These are phyloP conservation scores for Acanthopleura granulata DNA, from an alignment of 2,888 invertebrate genomes.

Conservation along the genomic window DNA sequence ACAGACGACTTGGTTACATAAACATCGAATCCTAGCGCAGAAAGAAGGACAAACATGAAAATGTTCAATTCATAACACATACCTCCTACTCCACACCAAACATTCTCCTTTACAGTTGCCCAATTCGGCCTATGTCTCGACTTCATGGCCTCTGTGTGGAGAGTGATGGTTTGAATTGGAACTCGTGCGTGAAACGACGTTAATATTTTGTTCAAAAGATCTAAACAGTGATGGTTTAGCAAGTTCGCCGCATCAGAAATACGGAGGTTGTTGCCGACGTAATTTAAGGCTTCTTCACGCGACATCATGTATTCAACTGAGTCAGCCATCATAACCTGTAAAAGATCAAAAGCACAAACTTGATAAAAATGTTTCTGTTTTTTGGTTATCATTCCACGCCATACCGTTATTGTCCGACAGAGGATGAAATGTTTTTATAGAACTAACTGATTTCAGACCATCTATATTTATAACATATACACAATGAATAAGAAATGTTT, in stretches of 20 bases:
- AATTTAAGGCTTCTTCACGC: conserved; percentile 29
- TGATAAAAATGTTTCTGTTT: no score
- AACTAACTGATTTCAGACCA: no score
- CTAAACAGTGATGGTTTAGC: conserved; percentile 22
- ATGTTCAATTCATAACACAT: conserved; percentile 37
- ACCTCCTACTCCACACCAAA: conserved; percentile 32
- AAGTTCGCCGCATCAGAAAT: conserved; percentile 24
- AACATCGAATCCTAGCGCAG: conserved; percentile 29
- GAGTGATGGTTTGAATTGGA: conserved; percentile 34
- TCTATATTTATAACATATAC: no score
- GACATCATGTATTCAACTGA: no score
- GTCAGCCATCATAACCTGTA: no score
- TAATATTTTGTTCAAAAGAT: conserved; percentile 27
- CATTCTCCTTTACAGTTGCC: conserved; percentile 31
- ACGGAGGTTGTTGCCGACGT: conserved; percentile 25
- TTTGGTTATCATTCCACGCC: no score
- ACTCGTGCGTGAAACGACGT: conserved; percentile 25
- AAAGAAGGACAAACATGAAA: conserved; percentile 32
- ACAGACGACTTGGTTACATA: conserved; percentile 28
- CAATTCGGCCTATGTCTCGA: conserved; percentile 29
- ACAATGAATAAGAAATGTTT: no score
- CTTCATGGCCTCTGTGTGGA: conserved; percentile 26
- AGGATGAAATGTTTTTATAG: no score
- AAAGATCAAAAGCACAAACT: no score
- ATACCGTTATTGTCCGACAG: no score